phyloP scores from a whole-genome alignment of 2,888 invertebrate species.

The Atrina japonica region DNA sequence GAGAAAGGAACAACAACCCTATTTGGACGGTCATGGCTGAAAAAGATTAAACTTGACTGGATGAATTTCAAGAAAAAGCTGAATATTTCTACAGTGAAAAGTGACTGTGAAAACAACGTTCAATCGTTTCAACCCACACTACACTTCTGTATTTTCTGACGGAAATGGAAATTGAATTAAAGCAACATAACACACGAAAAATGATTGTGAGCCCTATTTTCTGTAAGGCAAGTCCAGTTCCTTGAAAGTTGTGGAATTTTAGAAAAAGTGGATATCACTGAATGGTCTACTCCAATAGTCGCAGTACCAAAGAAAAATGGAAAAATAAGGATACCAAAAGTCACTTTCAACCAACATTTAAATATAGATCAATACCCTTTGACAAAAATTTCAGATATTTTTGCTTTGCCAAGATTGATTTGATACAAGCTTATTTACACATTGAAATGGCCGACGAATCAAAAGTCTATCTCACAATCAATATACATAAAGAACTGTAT shows the following conservation, averaged over 20 bases:
- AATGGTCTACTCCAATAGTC: conserved; percentile 43
- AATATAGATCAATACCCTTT: conserved; percentile 57
- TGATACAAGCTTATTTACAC: no score
- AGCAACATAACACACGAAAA: conserved; percentile 15
- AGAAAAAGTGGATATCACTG: conserved; percentile 11
- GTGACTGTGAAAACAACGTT: not conserved
- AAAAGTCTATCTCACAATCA: no score
- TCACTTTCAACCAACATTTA: conserved; percentile 52
- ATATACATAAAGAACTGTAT: no score
- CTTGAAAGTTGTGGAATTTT: conserved; percentile 21
- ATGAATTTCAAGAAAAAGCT: conserved; percentile 5
- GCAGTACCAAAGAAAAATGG: conserved; percentile 29
- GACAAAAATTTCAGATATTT: no score
- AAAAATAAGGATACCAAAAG: conserved; percentile 50
- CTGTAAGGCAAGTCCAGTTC: conserved; percentile 24
- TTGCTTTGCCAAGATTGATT: no score
- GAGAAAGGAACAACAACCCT: conserved; percentile 5
- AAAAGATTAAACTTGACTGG: conserved; percentile 3
- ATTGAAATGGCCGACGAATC: no score
- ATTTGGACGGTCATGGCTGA: conserved; percentile 23
- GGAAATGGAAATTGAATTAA: conserved; percentile 16
- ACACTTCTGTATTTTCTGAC: not conserved
- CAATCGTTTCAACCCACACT: not conserved
- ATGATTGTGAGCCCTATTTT: conserved; percentile 23
- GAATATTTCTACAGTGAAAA: conserved; percentile 1